Evolutionary conservation across 2,888 invertebrate genomes (phyloP), one percentile per base, ranked within the genome.

Genomic region (Drosophila cognata): DNA sequence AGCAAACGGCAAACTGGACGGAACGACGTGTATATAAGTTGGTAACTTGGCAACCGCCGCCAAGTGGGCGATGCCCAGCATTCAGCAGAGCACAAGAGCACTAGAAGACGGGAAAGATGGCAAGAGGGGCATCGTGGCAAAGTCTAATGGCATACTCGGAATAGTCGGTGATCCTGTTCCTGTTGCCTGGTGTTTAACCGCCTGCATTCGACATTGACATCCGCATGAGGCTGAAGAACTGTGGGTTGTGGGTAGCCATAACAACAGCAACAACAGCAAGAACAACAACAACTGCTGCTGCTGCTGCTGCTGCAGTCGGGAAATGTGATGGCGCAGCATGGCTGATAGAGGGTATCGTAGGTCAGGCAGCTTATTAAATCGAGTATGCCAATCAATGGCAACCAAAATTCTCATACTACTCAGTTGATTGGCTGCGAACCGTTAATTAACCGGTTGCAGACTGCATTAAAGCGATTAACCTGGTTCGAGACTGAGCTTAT

Each of bases 21-120:
- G 50, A 57, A 43, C 36, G 31, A 56, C 29, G 46, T 70, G 62
- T 52, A 71, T 57, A 64, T 71, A 61, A 55, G 66, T 63, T 61
- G 43, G 79, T 60, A 35, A 38, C 58, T 31, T 31, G 63, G 46
- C 61, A 53, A 64, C 33, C 36, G 73, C 61, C 50, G 72, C 64
- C 78, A 78, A 78, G 78, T 78, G 78, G 78, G 81, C 78, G 78
- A 78, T 71, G 77, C 72, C 72, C 81, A 65, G 61, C 46, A 38
- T 35, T 29, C 7, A 38, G 13, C n/a, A 36, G 36, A 56, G n/a
- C 16, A 2, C 8, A 48, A 48, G 29, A 41, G 38, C 50, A 50
- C 18, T 18, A 4, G 38, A n/a, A 52, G n/a, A 21, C 13, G 29
- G 13, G 29, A 16, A 13, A 18, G 28, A 7, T 16, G 36, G 25